Evolutionary conservation across 1,140 invertebrate genomes (phyloP).

Genomic region (Danaus melanippus): DNA sequence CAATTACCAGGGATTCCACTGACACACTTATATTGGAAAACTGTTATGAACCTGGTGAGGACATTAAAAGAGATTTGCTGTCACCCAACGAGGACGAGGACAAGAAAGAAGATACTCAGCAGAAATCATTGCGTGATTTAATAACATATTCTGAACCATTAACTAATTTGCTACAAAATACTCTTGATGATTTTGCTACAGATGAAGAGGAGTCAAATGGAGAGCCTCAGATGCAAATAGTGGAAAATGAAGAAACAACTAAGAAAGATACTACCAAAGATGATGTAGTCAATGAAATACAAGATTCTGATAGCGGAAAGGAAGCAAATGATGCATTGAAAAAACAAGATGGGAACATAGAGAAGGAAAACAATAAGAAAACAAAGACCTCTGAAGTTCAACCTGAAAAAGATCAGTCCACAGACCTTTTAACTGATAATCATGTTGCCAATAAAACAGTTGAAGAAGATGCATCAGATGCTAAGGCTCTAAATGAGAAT

Average conservation of each 20-base stretch:
- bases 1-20: slow-evolving; percentile 44
- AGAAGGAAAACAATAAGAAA: slow-evolving; percentile 4
- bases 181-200: slow-evolving; percentile 47
- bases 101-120: slow-evolving; percentile 13
- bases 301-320: slow-evolving; percentile 6
- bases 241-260: slow-evolving; percentile 3
- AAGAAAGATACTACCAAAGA: slow-evolving; percentile 11
- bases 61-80: slow-evolving; percentile 40
- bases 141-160: slow-evolving; percentile 51
- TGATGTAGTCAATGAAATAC: slow-evolving; percentile 6
- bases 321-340: slow-evolving; percentile 6
- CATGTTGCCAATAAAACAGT: background rate
- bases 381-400: slow-evolving; percentile 8
- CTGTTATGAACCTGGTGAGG: slow-evolving; percentile 47
- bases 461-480: background rate
- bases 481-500: slow-evolving; percentile 8
- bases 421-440: background rate
- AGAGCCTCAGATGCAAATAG: slow-evolving; percentile 42
- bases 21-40: slow-evolving; percentile 50
- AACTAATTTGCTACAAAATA: slow-evolving; percentile 43
- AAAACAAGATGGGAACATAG: slow-evolving; percentile 1
- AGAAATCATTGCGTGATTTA: slow-evolving; percentile 39
- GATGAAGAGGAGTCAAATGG: slow-evolving; percentile 40
- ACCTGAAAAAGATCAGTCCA: slow-evolving; percentile 7
- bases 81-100: slow-evolving; percentile 18